Conservation (phyloP, 2,113 vertebrate species). For the Lophius piscatorius region DNA sequence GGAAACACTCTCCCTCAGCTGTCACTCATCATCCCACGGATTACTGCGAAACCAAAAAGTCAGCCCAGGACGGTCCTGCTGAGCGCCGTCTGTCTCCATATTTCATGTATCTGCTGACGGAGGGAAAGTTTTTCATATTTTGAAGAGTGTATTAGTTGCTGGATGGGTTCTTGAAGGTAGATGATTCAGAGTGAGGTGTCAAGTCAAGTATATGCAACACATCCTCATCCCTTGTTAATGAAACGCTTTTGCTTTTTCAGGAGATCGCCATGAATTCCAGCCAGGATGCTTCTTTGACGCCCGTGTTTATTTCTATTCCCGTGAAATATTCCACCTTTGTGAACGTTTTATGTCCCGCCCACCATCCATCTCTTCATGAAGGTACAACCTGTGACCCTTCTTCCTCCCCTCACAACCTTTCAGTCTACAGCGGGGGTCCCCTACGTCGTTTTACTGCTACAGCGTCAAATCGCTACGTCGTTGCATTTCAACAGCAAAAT, state of each 20-base stretch:
- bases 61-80: slow-evolving; percentile 18
- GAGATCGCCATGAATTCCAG: slow-evolving; percentile 17
- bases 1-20: slow-evolving; percentile 35
- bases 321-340: slow-evolving; percentile 17
- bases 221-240: slow-evolving; percentile 20
- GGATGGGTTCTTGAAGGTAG: slow-evolving; percentile 7
- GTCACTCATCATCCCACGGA: slow-evolving; percentile 36
- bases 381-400: slow-evolving; percentile 37
- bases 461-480: too few species aligned
- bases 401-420: slow-evolving; percentile 55
- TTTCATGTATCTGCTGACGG: slow-evolving; percentile 28
- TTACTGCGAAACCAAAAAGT: slow-evolving; percentile 54
- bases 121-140: slow-evolving; percentile 17
- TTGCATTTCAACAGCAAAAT: too few species aligned
- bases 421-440: too few species aligned
- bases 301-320: slow-evolving; percentile 40
- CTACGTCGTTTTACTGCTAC: too few species aligned
- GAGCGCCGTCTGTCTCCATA: slow-evolving; percentile 34
- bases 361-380: slow-evolving; percentile 15
- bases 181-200: slow-evolving; percentile 1
- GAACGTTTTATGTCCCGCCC: background rate
- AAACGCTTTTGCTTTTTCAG: slow-evolving; percentile 30
- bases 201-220: slow-evolving; percentile 29
- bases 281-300: slow-evolving; percentile 25
- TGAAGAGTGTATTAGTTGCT: slow-evolving; percentile 6